A percentile compares a stretch with the other conserved stretches of the same genome.
Conservation (phyloP, 2,113 vertebrate species). For the Entosphenus tridentatus region DNA sequence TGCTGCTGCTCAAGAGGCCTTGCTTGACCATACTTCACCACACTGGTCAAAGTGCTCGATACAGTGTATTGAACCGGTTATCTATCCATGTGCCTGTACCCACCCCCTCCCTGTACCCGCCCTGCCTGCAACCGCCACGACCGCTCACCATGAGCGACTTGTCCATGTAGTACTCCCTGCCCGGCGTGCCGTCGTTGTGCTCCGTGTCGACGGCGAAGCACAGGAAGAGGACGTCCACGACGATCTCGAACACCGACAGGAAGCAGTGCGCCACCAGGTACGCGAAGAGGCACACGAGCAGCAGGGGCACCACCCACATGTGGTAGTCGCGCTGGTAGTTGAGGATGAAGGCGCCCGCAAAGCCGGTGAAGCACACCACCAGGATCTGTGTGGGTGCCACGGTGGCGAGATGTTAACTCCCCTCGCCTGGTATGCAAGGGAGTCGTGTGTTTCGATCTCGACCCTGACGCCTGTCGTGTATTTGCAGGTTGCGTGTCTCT, state of each 20-base stretch:
- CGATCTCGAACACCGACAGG: conserved; percentile 32
- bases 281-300: conserved; percentile 31
- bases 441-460: too few relatives aligned
- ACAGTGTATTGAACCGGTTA: not conserved
- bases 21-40: not conserved
- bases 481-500: too few relatives aligned
- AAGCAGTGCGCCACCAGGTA: conserved; percentile 31
- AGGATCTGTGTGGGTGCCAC: conserved; percentile 19
- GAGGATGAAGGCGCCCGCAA: conserved; percentile 39
- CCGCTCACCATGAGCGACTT: conserved; percentile 31
- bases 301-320: conserved; percentile 29
- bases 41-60: not conserved
- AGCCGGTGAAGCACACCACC: conserved; percentile 32
- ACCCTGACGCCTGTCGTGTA: too few relatives aligned
- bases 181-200: conserved; percentile 32
- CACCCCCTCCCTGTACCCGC: not conserved
- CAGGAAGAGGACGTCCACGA: conserved; percentile 25
- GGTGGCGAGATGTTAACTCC: too few relatives aligned
- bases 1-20: not conserved
- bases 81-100: not conserved
- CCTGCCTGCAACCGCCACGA: not conserved
- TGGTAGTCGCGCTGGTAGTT: conserved; percentile 31
- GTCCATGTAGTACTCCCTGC: conserved; percentile 33
- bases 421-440: too few relatives aligned
- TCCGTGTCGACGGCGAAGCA: conserved; percentile 33